These are phyloP conservation scores for Sebastes cheni DNA, from an alignment of 2,797 vertebrate genomes.

Conservation along the genomic window DNA sequence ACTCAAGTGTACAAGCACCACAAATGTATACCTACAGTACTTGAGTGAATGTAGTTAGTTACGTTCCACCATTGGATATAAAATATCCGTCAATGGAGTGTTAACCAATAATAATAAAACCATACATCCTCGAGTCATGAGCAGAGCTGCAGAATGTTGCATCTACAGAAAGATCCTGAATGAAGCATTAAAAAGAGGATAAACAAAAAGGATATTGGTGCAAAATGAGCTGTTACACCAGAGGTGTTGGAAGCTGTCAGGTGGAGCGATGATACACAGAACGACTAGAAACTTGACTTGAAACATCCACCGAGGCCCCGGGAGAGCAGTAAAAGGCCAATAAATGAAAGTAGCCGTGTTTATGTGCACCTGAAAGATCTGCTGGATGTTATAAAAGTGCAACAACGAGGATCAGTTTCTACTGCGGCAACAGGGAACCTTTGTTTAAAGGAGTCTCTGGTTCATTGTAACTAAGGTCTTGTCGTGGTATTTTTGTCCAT, in stretches of 20 bases:
- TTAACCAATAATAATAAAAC: background rate
- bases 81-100: background rate
- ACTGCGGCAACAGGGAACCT: background rate
- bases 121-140: accelerated
- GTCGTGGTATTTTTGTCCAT: background rate
- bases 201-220: background rate
- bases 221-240: background rate
- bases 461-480: background rate
- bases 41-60: background rate
- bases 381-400: background rate
- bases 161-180: background rate
- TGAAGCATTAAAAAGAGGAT: background rate
- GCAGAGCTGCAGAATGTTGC: background rate
- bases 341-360: background rate
- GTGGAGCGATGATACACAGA: background rate
- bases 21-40: accelerated
- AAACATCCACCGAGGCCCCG: background rate
- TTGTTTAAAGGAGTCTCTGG: background rate
- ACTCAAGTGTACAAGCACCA: background rate
- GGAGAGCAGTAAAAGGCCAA: background rate
- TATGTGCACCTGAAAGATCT: constrained; percentile 10
- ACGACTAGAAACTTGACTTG: background rate
- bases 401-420: constrained; percentile 1
- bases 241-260: background rate
- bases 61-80: background rate